These are phyloP conservation scores for Noctua janthe DNA, from an alignment of 2,888 invertebrate species.

Conservation along the genomic window DNA sequence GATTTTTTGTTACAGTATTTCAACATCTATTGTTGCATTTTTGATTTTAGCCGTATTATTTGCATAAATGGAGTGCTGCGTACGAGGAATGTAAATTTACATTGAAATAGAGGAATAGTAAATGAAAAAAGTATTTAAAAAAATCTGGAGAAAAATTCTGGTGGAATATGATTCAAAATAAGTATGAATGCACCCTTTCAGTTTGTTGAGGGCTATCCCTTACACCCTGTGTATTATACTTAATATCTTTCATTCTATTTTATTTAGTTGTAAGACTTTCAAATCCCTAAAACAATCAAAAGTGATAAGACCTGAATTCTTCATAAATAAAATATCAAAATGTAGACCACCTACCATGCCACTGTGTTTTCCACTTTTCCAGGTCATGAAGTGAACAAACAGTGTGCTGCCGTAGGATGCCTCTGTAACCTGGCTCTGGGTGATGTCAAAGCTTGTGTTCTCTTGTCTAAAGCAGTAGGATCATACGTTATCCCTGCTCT, in stretches of 20 bases:
- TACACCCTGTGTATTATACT: too few species aligned
- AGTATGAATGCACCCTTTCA: too few species aligned
- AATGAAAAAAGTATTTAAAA: too few species aligned
- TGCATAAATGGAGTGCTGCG: too few species aligned
- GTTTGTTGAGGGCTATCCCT: too few species aligned
- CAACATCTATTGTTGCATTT: too few species aligned
- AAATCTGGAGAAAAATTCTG: too few species aligned
- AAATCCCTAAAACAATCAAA: background rate
- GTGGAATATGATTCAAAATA: too few species aligned
- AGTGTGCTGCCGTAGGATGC: slow-evolving; percentile 88
- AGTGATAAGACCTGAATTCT: background rate
- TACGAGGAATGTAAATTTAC: too few species aligned
- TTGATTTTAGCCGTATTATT: too few species aligned
- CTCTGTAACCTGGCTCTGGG: slow-evolving; percentile 90
- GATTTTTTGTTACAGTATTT: too few species aligned
- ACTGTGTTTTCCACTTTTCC: slow-evolving; percentile 71
- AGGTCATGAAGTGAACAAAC: slow-evolving; percentile 86
- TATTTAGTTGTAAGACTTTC: background rate
- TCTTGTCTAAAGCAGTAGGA: slow-evolving; percentile 85
- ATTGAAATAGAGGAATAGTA: too few species aligned
- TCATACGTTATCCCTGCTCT: slow-evolving; percentile 85
- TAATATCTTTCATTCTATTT: background rate
- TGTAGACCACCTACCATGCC: background rate
- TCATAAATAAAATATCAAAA: background rate
- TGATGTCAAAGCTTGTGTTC: slow-evolving; percentile 80